phyloP scores from a whole-genome alignment of 1,140 invertebrate species.

The Drosophila ambigua region DNA sequence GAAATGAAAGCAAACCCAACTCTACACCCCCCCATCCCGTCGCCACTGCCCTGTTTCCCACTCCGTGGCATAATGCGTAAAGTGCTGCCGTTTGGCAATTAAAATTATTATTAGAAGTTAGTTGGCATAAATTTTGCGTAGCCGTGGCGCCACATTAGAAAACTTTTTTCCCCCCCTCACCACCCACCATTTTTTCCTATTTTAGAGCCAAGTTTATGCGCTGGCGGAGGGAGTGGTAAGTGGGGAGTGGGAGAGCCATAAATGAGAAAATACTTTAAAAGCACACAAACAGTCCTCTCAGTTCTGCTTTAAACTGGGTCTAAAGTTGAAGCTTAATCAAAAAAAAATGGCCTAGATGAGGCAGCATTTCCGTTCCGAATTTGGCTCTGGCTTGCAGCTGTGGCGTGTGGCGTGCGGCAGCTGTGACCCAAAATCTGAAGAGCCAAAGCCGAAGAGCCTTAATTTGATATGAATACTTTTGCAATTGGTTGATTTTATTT shows the following conservation, averaged over 20 bases:
- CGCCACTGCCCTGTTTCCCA: no score
- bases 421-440: slow-evolving; percentile 12
- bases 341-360: slow-evolving; percentile 35
- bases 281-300: no score
- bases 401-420: slow-evolving; percentile 5
- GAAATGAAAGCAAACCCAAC: slow-evolving; percentile 3
- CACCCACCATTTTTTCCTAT: no score
- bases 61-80: slow-evolving; percentile 32
- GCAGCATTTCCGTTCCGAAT: slow-evolving; percentile 9
- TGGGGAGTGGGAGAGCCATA: slow-evolving; percentile 8
- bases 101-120: slow-evolving; percentile 82
- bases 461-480: slow-evolving; percentile 27
- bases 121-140: slow-evolving; percentile 70
- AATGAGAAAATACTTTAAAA: slow-evolving; percentile 17
- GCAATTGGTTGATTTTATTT: slow-evolving; percentile 38
- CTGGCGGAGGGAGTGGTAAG: slow-evolving; percentile 16
- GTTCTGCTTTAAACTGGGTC: slow-evolving; percentile 34
- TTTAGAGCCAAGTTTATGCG: slow-evolving; percentile 30
- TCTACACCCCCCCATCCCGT: no score
- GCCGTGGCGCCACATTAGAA: slow-evolving; percentile 67
- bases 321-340: slow-evolving; percentile 30
- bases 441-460: slow-evolving; percentile 15
- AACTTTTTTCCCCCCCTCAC: slow-evolving; percentile 41
- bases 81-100: slow-evolving; percentile 76
- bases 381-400: not conserved